Evolutionary conservation across 2,888 invertebrate genomes (phyloP).

Genomic region (Chrysolina haemoptera): DNA sequence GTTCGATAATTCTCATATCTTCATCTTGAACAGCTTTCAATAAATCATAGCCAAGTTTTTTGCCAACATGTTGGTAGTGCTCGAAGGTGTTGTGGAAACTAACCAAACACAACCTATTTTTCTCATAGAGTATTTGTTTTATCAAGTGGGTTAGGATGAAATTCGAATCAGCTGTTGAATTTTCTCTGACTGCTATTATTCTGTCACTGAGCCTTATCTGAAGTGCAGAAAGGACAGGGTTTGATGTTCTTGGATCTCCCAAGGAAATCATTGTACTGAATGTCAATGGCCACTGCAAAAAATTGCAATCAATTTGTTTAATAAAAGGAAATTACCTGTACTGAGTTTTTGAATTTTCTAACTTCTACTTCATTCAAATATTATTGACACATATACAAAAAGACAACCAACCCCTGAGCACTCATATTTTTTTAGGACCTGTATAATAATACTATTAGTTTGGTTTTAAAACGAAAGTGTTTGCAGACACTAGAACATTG

Average conservation of each 20-base stretch:
- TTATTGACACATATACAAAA: no score
- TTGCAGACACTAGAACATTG: no score
- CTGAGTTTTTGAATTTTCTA: no score
- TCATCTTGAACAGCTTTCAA: slow-evolving; percentile 71
- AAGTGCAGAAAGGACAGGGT: slow-evolving; percentile 68
- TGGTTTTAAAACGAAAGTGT: no score
- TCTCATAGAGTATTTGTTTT: slow-evolving; percentile 77
- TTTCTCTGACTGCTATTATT: slow-evolving; percentile 79
- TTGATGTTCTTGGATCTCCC: slow-evolving; percentile 52
- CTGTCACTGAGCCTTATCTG: slow-evolving; percentile 76
- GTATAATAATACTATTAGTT: no score
- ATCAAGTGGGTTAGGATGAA: slow-evolving; percentile 81
- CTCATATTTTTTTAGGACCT: no score
- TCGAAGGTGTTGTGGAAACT: slow-evolving; percentile 80
- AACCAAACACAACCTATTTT: slow-evolving; percentile 75
- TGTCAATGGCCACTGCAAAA: neutral
- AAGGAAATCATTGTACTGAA: slow-evolving; percentile 50
- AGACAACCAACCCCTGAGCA: no score
- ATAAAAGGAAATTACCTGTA: no score
- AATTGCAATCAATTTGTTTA: neutral
- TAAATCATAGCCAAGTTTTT: slow-evolving; percentile 82
- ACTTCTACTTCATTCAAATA: no score
- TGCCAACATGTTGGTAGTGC: slow-evolving; percentile 83
- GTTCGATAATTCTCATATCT: slow-evolving; percentile 72
- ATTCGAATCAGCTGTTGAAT: slow-evolving; percentile 80